A percentile compares a stretch with the other conserved stretches of the same genome.
Conservation (phyloP, 53 echinoderm and acorn worm genomes). For the Luidia sarsii region DNA sequence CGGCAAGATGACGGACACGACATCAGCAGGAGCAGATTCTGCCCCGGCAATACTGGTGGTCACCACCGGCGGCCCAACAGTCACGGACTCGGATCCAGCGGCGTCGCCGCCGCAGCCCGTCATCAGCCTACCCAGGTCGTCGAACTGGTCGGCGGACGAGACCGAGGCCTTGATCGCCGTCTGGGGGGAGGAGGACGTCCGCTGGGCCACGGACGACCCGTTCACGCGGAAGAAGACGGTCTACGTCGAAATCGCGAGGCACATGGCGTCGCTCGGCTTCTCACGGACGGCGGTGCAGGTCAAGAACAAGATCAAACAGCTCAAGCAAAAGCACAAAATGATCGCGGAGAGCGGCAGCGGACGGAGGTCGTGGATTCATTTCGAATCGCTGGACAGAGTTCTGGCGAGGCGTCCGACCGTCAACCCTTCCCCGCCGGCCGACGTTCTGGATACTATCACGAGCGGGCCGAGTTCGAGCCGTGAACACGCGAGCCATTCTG, state of each 20-base stretch:
- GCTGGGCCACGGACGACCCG: not conserved
- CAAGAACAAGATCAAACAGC: not conserved
- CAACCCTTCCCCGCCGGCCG: not conserved
- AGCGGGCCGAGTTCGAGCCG: too few relatives aligned
- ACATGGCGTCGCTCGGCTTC: too few relatives aligned
- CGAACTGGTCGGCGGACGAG: not conserved
- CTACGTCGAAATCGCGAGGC: not conserved
- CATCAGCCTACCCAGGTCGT: not conserved
- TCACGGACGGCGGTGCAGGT: not conserved
- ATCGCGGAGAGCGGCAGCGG: not conserved
- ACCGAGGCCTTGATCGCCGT: not conserved
- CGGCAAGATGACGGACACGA: too few relatives aligned
- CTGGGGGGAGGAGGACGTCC: not conserved
- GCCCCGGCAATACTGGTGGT: too few relatives aligned
- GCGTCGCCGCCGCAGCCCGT: too few relatives aligned
- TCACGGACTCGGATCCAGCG: too few relatives aligned
- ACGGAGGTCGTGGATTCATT: not conserved
- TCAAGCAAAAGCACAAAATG: not conserved
- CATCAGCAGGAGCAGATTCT: too few relatives aligned
- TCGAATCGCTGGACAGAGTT: not conserved
- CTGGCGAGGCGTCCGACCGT: not conserved
- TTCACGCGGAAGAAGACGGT: not conserved
- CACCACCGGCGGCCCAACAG: too few relatives aligned
- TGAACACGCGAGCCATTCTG: too few relatives aligned
- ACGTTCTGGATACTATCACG: not conserved